These are phyloP conservation scores for Papilio xuthus DNA, from an alignment of 1,140 invertebrate genomes.

Conservation along the genomic window DNA sequence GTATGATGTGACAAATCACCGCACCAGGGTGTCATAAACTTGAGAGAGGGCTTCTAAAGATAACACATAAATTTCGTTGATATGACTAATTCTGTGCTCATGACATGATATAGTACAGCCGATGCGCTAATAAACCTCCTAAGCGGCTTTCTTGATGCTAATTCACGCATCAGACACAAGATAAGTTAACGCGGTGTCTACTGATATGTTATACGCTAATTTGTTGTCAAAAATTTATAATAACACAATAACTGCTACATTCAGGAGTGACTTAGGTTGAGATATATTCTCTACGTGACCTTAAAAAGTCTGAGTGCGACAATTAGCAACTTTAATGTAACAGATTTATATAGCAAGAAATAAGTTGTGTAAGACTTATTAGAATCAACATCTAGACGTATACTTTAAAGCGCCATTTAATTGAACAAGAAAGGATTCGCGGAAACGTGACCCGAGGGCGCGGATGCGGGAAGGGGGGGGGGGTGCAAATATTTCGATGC, in stretches of 20 bases:
- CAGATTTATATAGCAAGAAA: neutral
- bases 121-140: constrained; percentile 42
- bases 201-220: neutral
- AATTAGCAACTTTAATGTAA: neutral
- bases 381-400: neutral
- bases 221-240: neutral
- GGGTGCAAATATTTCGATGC: constrained; percentile 46
- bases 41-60: constrained; percentile 7
- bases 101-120: constrained; percentile 30
- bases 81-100: constrained; percentile 35
- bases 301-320: no score
- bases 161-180: constrained; percentile 49
- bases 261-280: neutral
- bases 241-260: neutral
- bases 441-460: constrained; percentile 40
- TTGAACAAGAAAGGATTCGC: constrained; percentile 37
- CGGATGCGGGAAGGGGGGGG: constrained; percentile 31
- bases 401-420: constrained; percentile 27
- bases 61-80: constrained; percentile 33
- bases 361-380: neutral
- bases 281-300: no score
- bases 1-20: neutral
- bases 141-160: constrained; percentile 46
- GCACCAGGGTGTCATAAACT: constrained; percentile 16
- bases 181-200: constrained; percentile 44